Base-by-base conservation (phyloP, 2,888 invertebrate species). In the Acleris literana region DNA sequence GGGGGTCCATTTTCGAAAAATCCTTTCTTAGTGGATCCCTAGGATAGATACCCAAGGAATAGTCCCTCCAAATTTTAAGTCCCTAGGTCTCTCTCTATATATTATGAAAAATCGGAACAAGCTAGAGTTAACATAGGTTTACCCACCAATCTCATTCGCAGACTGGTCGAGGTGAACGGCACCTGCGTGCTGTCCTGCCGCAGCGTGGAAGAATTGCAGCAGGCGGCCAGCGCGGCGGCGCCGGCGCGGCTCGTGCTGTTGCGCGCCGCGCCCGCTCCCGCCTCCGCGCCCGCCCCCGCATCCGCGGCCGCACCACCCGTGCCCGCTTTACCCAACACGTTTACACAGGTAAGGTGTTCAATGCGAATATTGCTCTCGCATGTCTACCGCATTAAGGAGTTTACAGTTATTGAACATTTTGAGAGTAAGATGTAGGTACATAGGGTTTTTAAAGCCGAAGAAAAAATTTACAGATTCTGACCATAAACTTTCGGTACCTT, bases 81-180 rank as follows among this genome's bases (percentile, higher is more conserved):
- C 20, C 2, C 20, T 20, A 20, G 20, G 20, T 20, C 20, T 2
- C 2, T 20, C 2, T 20, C n/a, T n/a, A n/a, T n/a, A n/a, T n/a
- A n/a, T 20, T 20, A 20, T 20, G 2, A 2, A 20, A 20, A 25
- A 25, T 6, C 25, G 0, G 25, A 6, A 6, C 25, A 25, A 6
- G 6, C 5, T 25, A 25, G 25, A 25, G 25, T 25, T 25, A 25
- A 25, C 25, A 25, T 25, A 6, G 25, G 25, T 25, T 6, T 6
- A 25, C 25, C 25, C 1, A 25, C 0, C 25, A 2, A 13, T 53
- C 11, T 39, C n/a, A 43, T 49, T 9, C 18, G 5, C 90, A 96
- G 96, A 76, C 88, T 97, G 74, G 85, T 97, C 70, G 97, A 97
- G 88, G 95, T 97, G 60, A 97, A 97, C 83, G 97, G 97, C 39